These are phyloP conservation scores for Dryobotodes eremita DNA, from an alignment of 2,888 invertebrate species.

Conservation along the genomic window DNA sequence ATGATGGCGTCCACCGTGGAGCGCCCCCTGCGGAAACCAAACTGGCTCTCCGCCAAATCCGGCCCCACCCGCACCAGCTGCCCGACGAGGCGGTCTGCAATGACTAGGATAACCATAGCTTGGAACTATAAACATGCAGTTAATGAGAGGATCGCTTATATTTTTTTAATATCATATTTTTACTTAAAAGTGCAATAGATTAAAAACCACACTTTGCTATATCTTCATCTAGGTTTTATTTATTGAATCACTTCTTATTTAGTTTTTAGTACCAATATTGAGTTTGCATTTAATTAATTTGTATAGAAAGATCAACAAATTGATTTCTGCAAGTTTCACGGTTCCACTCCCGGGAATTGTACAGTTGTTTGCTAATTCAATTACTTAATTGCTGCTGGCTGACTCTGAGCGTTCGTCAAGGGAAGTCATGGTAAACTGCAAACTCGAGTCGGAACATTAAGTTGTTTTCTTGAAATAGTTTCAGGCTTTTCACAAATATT, in stretches of 20 bases:
- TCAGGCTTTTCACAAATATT: neutral
- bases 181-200: neutral
- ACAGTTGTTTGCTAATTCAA: constrained; percentile 15
- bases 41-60: too few species aligned
- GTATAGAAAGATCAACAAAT: neutral
- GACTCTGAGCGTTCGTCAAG: neutral
- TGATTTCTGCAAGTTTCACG: constrained; percentile 8
- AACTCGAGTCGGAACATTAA: neutral
- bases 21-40: too few species aligned
- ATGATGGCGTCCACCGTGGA: too few species aligned
- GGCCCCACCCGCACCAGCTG: too few species aligned
- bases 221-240: neutral
- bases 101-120: neutral
- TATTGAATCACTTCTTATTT: neutral
- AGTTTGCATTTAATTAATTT: neutral
- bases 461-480: neutral
- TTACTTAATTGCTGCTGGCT: constrained; percentile 23
- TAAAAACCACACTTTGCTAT: neutral
- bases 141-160: neutral
- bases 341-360: neutral
- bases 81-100: too few species aligned
- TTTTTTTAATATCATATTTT: neutral
- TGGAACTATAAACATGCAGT: neutral
- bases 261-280: neutral
- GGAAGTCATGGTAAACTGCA: neutral